A percentile compares a stretch with the other conserved stretches of the same genome.
Evolutionary conservation across 2,888 invertebrate genomes (phyloP).

Genomic region (Platynereis dumerilii): DNA sequence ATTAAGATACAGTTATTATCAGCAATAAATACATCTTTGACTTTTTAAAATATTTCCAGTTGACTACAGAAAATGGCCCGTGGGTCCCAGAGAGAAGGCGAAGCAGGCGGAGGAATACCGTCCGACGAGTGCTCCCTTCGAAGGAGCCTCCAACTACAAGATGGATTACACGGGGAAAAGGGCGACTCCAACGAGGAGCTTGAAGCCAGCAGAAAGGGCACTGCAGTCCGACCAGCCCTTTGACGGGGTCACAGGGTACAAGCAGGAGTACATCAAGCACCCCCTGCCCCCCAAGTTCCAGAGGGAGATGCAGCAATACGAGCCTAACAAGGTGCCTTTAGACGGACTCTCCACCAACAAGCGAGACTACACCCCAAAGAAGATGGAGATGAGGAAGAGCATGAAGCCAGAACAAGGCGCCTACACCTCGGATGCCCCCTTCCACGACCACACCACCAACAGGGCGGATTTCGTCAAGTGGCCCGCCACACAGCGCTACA

Average conservation of each 20-base stretch:
- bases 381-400: conserved; percentile 42
- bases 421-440: conserved; percentile 56
- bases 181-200: conserved; percentile 46
- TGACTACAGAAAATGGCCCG: conserved; percentile 44
- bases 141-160: conserved; percentile 57
- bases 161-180: conserved; percentile 53
- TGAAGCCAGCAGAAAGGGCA: conserved; percentile 55
- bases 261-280: conserved; percentile 56
- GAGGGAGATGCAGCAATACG: conserved; percentile 49
- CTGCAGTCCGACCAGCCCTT: conserved; percentile 56
- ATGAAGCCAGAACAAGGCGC: conserved; percentile 56
- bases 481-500: conserved; percentile 42
- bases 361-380: conserved; percentile 45
- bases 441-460: conserved; percentile 59
- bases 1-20: too few species aligned
- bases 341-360: conserved; percentile 57
- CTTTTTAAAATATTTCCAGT: conserved; percentile 14
- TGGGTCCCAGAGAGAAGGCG: conserved; percentile 38
- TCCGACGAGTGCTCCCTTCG: conserved; percentile 54
- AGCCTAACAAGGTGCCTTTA: conserved; percentile 49
- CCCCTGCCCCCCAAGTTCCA: conserved; percentile 47
- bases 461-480: conserved; percentile 37
- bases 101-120: conserved; percentile 19
- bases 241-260: conserved; percentile 57
- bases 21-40: not conserved